Evolutionary conservation across 2,113 vertebrate species (phyloP).

Genomic region (Vulpes vulpes): DNA sequence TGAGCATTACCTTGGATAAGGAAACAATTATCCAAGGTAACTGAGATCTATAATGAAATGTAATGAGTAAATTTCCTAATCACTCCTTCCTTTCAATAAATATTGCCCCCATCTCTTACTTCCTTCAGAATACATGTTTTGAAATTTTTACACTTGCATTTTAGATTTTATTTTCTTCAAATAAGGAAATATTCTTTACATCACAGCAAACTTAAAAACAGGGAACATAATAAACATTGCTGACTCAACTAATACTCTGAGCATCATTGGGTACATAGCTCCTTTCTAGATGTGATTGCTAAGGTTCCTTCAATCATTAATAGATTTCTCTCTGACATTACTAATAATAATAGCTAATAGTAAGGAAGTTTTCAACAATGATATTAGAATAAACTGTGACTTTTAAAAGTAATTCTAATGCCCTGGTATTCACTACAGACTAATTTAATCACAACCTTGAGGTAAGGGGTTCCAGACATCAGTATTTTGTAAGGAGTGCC

Average conservation of each 20-base stretch:
- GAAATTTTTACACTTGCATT: neutral
- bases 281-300: neutral
- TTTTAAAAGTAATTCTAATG: neutral
- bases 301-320: neutral
- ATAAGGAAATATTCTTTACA: neutral
- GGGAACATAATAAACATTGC: neutral
- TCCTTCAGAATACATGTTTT: neutral
- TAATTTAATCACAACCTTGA: neutral
- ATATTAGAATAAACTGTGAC: neutral
- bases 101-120: neutral
- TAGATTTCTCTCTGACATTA: neutral
- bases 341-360: neutral
- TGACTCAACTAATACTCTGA: neutral
- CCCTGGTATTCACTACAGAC: neutral
- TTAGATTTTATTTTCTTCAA: slow-evolving; percentile 35
- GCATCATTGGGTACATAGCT: neutral
- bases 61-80: neutral
- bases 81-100: neutral
- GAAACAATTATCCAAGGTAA: slow-evolving; percentile 3
- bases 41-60: slow-evolving; percentile 38
- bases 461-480: neutral
- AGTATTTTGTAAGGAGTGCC: neutral
- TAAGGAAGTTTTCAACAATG: neutral
- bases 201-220: neutral
- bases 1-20: neutral